A percentile compares a stretch with the other conserved stretches of the same genome.
Conservation (phyloP, 1,140 invertebrate species). For the Cydia pomonella region DNA sequence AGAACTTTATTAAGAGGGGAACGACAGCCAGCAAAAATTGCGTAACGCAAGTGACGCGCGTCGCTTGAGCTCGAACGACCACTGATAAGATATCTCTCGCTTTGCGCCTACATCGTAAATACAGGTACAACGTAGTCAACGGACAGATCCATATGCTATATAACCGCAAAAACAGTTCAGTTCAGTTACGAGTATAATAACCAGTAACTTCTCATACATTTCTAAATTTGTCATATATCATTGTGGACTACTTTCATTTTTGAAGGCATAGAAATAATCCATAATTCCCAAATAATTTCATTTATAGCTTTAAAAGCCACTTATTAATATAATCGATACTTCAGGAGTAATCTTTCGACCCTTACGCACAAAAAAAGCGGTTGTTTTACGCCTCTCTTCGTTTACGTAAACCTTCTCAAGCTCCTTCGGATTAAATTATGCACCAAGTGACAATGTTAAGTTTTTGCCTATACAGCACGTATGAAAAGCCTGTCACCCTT, state of each 20-base stretch:
- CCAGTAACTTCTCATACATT: too few relatives aligned
- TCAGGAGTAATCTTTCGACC: neutral
- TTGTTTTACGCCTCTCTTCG: neutral
- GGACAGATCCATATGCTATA: neutral
- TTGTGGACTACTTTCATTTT: too few relatives aligned
- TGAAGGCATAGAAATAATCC: too few relatives aligned
- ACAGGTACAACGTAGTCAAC: too few relatives aligned
- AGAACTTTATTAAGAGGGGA: too few relatives aligned
- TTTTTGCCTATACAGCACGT: conserved; percentile 23
- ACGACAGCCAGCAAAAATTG: too few relatives aligned
- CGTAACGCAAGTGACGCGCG: neutral
- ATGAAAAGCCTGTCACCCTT: conserved; percentile 20
- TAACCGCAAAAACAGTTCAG: neutral
- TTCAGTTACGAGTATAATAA: too few relatives aligned
- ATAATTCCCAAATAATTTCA: too few relatives aligned
- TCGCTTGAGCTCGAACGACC: conserved; percentile 7
- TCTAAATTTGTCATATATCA: too few relatives aligned
- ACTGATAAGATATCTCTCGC: conserved; percentile 12
- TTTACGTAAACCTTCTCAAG: too few relatives aligned
- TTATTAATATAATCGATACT: neutral
- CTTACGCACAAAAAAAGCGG: neutral
- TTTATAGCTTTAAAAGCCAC: too few relatives aligned
- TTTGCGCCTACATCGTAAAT: neutral
- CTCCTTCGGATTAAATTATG: neutral
- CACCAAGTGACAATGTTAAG: neutral